Conservation (phyloP, 1,140 invertebrate genomes). For the Ericerus pela region DNA sequence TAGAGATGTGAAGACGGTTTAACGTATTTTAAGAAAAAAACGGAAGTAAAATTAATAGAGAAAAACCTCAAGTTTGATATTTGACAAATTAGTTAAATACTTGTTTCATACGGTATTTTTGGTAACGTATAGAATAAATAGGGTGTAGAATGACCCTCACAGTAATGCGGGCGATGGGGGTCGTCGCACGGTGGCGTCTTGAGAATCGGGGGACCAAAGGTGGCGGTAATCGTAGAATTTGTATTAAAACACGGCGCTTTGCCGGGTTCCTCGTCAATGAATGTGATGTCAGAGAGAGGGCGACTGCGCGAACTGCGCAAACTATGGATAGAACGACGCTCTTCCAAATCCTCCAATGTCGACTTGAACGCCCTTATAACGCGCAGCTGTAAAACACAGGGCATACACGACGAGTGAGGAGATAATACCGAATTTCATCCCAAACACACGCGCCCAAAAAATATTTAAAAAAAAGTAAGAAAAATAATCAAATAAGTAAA, state of each 20-base stretch:
- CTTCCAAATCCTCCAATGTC: conserved; percentile 97
- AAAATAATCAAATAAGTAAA: too few relatives aligned
- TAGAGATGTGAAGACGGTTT: too few relatives aligned
- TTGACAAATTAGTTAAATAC: conserved; percentile 51
- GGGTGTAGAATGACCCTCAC: conserved; percentile 19
- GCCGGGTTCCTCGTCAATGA: conserved; percentile 71
- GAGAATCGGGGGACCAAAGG: conserved; percentile 28
- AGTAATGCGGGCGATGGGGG: conserved; percentile 26
- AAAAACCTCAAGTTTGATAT: too few relatives aligned
- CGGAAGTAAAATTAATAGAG: too few relatives aligned
- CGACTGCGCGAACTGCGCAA: conserved; percentile 82
- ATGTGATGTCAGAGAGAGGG: conserved; percentile 76
- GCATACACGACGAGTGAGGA: conserved; percentile 6
- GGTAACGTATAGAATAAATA: conserved; percentile 34
- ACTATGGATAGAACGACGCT: conserved; percentile 93
- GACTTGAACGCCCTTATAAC: conserved; percentile 99
- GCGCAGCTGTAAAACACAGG: conserved; percentile 80
- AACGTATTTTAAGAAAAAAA: too few relatives aligned
- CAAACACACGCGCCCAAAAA: conserved; percentile 2
- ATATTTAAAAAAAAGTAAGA: too few relatives aligned
- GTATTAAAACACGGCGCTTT: neutral
- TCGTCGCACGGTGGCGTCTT: conserved; percentile 28
- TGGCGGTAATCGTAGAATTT: conserved; percentile 22
- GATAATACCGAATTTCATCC: conserved; percentile 5
- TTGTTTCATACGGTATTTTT: conserved; percentile 53